phyloP scores from a whole-genome alignment of 2,113 vertebrate genomes.

The Heterochromis multidens region DNA sequence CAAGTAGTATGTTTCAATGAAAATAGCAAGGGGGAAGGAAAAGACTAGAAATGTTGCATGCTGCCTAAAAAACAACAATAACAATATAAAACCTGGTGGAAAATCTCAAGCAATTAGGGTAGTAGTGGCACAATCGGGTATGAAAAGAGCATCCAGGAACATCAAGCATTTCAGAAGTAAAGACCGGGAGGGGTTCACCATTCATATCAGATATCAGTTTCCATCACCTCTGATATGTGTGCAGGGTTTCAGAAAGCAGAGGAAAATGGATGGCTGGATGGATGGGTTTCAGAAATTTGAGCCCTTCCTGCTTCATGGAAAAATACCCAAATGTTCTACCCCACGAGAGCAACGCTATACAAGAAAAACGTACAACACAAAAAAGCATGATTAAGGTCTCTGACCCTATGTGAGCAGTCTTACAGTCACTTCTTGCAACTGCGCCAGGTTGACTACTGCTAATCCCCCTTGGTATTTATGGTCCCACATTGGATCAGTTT shows the following conservation, averaged over 20 bases:
- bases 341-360: not conserved
- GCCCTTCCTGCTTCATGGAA: not conserved
- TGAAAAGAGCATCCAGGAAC: not conserved
- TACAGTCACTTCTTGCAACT: not conserved
- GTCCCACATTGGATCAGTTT: no score
- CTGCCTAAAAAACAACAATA: not conserved
- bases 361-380: not conserved
- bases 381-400: not conserved
- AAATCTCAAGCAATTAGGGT: not conserved
- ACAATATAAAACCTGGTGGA: not conserved
- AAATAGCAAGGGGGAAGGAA: not conserved
- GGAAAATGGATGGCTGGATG: no score
- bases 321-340: not conserved
- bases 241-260: no score
- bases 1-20: not conserved
- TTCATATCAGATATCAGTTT: no score
- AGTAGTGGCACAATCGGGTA: not conserved
- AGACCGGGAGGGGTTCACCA: no score
- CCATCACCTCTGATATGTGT: no score
- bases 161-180: not conserved
- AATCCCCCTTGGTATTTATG: not conserved
- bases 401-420: not conserved
- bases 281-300: no score
- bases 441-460: not conserved
- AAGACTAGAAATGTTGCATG: not conserved